Base-by-base conservation (phyloP, 2,888 invertebrate genomes). In the Myopa testacea region DNA sequence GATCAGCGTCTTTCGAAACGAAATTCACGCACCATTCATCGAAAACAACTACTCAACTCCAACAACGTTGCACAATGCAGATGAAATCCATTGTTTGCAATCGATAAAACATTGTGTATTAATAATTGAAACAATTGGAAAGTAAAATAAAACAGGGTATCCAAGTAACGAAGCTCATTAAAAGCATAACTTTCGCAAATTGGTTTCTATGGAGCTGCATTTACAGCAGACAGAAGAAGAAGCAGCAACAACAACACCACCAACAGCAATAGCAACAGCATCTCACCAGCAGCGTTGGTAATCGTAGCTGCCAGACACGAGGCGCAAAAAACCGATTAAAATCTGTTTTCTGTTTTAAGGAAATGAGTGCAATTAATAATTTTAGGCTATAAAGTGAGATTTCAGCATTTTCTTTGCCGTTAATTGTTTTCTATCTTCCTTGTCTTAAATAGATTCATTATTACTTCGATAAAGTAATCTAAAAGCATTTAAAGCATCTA, bases 121-220 rank as follows among this genome's bases (percentile, higher is more conserved):
- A 37, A 72, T 72, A 60, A 72, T 60, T 60, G 72, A 45, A 74
- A 74, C 74, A 74, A 74, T 74, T 74, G 74, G 50, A 74, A 65
- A 26, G 62, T 8, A 5, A 63, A 26, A 63, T 12, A 19, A 12
- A 63, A 26, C 4, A 16, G 34, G n/a, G 4, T 8, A 45, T 2
- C 45, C 45, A 10, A 16, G 45, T 8, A 72, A 63, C 63, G 37
- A 65, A 67, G 75, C 75, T 75, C 68, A 75, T 75, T 75, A 75
- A 67, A 75, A 68, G 67, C 75, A 67, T 75, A 68, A 67, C 65
- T 75, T 67, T 55, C 19, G 52, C 58, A 40, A 58, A 55, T 74
- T 65, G 6, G 74, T 65, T 52, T 19, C 19, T 55, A 4, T 50
- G 63, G 19, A 60, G 37, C 63, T 65, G 34, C 67, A 12, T 67